Percentiles rank a stretch among this genome's conserved stretches.
Conservation (phyloP, 30 jellyfish, hydroid and myxozoan species). For the Turritopsis dohrnii region DNA sequence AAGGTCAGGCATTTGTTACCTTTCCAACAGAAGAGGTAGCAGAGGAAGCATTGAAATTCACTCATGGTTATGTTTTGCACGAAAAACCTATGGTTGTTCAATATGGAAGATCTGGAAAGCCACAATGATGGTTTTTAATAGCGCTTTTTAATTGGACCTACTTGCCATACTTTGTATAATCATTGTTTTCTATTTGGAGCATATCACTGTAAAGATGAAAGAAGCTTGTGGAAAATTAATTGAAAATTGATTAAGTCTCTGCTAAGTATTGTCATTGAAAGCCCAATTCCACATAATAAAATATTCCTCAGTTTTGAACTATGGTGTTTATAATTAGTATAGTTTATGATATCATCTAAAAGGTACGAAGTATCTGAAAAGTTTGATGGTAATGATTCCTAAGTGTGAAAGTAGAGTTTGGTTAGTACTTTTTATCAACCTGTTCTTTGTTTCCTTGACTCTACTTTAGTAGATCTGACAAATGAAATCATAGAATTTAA, state of each 20-base stretch:
- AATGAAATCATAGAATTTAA: conserved; percentile 5
- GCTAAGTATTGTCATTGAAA: not conserved
- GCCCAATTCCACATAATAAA: not conserved
- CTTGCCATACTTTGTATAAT: not conserved
- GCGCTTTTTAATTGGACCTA: not conserved
- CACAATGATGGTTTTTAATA: not conserved
- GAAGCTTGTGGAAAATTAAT: not conserved
- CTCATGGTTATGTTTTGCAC: conserved; percentile 74
- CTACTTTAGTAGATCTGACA: conserved; percentile 34
- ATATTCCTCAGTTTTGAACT: not conserved
- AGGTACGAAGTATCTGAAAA: no score
- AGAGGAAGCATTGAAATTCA: conserved; percentile 37
- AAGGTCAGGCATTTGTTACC: conserved; percentile 91
- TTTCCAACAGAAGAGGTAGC: conserved; percentile 63
- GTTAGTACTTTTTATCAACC: not conserved
- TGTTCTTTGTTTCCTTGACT: not conserved
- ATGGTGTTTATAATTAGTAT: no score
- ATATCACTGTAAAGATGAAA: not conserved
- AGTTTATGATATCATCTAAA: no score
- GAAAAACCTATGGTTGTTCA: conserved; percentile 78
- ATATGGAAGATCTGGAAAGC: conserved; percentile 18
- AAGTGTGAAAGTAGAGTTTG: not conserved
- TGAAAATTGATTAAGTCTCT: not conserved
- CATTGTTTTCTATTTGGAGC: not conserved
- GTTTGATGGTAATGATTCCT: no score